Conservation (phyloP, 2,888 invertebrate genomes). For the Spilosoma lubricipeda region DNA sequence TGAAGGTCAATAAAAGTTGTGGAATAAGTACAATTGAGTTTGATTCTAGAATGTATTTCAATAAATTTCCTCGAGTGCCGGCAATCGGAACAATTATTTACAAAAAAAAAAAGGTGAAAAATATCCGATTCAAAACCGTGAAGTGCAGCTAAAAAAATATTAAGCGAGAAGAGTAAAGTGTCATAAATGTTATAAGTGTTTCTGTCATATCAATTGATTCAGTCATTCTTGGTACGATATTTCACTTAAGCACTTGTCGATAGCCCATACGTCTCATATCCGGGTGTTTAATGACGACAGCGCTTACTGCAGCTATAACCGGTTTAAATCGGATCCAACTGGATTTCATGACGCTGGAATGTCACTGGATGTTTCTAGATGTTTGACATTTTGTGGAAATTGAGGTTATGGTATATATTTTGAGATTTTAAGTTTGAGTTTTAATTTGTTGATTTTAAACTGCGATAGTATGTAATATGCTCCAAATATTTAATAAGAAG, state of each 20-base stretch:
- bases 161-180: neutral
- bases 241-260: slow-evolving; percentile 41
- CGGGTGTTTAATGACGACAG: slow-evolving; percentile 58
- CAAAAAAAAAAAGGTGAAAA: too few relatives aligned
- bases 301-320: slow-evolving; percentile 47
- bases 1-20: too few relatives aligned
- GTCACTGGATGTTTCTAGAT: neutral
- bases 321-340: slow-evolving; percentile 37
- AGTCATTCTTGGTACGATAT: slow-evolving; percentile 33
- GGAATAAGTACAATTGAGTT: too few relatives aligned
- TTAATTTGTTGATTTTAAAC: neutral
- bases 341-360: slow-evolving; percentile 24
- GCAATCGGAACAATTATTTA: too few relatives aligned
- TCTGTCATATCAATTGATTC: slow-evolving; percentile 16
- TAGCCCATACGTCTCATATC: slow-evolving; percentile 59
- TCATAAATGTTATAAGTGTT: neutral
- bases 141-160: too few relatives aligned
- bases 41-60: too few relatives aligned
- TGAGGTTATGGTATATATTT: neutral
- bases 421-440: neutral
- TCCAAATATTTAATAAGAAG: too few relatives aligned
- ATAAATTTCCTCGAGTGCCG: too few relatives aligned
- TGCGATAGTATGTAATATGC: too few relatives aligned
- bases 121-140: too few relatives aligned
- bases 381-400: neutral